Evolutionary conservation across 2,888 invertebrate species (phyloP).

Genomic region (Hyposoter dolosus): DNA sequence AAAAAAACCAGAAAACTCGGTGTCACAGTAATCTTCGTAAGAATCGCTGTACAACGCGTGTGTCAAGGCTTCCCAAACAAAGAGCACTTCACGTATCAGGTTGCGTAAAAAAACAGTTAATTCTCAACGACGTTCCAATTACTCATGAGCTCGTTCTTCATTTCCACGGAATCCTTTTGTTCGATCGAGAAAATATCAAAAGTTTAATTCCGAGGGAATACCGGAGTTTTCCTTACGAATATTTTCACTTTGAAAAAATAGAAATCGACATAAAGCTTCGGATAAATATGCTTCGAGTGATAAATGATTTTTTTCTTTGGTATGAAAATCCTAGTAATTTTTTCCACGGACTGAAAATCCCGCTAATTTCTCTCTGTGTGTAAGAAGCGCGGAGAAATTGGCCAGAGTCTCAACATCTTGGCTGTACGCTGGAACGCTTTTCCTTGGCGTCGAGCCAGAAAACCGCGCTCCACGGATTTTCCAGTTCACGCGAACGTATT

Average conservation of each 20-base stretch:
- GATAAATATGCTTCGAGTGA: neutral
- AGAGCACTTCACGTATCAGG: neutral
- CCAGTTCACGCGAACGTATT: slow-evolving; percentile 65
- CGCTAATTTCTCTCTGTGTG: slow-evolving; percentile 12
- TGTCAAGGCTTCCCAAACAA: neutral
- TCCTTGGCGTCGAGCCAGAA: slow-evolving; percentile 63
- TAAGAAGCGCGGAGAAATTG: slow-evolving; percentile 54
- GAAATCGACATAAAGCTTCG: neutral
- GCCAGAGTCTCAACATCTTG: slow-evolving; percentile 65
- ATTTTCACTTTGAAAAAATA: neutral
- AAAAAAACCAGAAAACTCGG: slow-evolving; percentile 27
- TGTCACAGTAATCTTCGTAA: neutral
- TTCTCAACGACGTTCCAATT: neutral
- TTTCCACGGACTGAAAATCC: neutral
- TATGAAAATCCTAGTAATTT: neutral
- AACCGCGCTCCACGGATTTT: slow-evolving; percentile 63
- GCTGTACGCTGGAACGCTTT: slow-evolving; percentile 57
- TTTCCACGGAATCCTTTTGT: neutral
- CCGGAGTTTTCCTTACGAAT: neutral
- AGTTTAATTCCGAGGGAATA: neutral
- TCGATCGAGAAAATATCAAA: no score
- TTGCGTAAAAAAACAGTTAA: neutral
- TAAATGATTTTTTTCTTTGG: neutral
- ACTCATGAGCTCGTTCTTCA: neutral
- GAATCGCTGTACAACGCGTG: slow-evolving; percentile 13